A percentile compares a stretch with the other conserved stretches of the same genome.
Conservation (phyloP, 2,888 invertebrate genomes). For the Poecilobothrus nobilitatus region DNA sequence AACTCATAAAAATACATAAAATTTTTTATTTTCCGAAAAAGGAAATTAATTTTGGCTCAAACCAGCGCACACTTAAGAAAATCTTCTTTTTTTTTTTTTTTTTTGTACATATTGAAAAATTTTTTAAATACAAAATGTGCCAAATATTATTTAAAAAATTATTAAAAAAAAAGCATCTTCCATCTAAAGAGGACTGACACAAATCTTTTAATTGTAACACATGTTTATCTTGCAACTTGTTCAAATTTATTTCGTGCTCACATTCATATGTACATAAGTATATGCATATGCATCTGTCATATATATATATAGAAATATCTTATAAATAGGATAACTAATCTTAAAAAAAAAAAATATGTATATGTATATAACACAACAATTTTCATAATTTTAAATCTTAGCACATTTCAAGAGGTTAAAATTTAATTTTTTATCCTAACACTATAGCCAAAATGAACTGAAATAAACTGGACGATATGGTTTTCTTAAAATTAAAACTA, state of each 20-base stretch:
- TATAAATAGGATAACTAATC: neutral
- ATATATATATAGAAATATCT: neutral
- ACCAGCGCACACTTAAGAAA: neutral
- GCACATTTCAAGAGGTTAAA: neutral
- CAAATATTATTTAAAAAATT: neutral
- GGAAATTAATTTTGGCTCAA: neutral
- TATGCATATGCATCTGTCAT: too few relatives aligned
- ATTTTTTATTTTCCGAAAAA: neutral
- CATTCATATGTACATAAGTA: too few relatives aligned
- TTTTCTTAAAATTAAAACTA: too few relatives aligned
- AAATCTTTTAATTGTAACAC: neutral
- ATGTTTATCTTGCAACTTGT: neutral
- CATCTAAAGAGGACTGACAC: neutral
- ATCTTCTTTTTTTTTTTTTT: neutral
- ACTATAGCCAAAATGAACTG: too few relatives aligned
- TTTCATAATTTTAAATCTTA: neutral
- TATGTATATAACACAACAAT: neutral
- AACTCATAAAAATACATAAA: neutral
- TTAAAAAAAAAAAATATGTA: too few relatives aligned
- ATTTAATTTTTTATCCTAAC: too few relatives aligned
- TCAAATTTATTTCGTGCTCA: neutral
- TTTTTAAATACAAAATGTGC: neutral
- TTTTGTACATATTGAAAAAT: too few relatives aligned
- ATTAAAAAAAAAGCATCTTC: neutral
- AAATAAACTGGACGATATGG: too few relatives aligned